phyloP scores from a whole-genome alignment of 23 tunicate genomes.

The Styela plicata region DNA sequence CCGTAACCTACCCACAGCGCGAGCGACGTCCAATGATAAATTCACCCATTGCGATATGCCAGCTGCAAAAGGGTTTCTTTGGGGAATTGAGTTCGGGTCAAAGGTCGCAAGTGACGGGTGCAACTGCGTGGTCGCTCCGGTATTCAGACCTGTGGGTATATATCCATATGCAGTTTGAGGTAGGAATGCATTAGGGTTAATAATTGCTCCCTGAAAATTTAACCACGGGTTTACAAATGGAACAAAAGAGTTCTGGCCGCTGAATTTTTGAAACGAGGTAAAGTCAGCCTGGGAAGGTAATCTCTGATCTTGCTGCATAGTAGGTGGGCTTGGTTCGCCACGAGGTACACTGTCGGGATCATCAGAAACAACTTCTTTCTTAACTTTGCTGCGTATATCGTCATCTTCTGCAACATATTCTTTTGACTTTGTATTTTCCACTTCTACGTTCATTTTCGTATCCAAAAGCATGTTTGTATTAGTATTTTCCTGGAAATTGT shows the following conservation, averaged over 20 bases:
- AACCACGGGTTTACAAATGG: constrained; percentile 14
- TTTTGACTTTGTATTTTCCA: background rate
- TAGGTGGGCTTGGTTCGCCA: background rate
- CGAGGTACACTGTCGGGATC: background rate
- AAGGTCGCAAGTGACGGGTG: background rate
- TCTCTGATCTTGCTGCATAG: background rate
- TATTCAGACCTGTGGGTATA: background rate
- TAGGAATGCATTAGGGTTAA: constrained; percentile 21
- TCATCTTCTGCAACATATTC: background rate
- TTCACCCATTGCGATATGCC: constrained; percentile 33
- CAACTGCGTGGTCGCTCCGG: background rate
- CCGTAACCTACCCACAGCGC: constrained; percentile 17
- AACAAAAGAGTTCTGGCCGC: background rate
- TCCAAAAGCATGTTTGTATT: constrained; percentile 21
- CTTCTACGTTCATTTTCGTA: background rate
- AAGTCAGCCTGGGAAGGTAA: background rate
- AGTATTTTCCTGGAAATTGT: background rate
- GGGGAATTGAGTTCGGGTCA: constrained; percentile 17
- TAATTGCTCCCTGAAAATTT: constrained; percentile 2
- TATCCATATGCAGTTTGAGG: constrained; percentile 25
- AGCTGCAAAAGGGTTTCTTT: constrained; percentile 5
- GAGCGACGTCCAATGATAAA: constrained; percentile 16
- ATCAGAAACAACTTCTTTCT: constrained; percentile 1
- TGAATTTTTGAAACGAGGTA: background rate
- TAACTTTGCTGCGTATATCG: background rate